phyloP scores from a whole-genome alignment of 2,888 invertebrate species.

The Acholoe squamosa region DNA sequence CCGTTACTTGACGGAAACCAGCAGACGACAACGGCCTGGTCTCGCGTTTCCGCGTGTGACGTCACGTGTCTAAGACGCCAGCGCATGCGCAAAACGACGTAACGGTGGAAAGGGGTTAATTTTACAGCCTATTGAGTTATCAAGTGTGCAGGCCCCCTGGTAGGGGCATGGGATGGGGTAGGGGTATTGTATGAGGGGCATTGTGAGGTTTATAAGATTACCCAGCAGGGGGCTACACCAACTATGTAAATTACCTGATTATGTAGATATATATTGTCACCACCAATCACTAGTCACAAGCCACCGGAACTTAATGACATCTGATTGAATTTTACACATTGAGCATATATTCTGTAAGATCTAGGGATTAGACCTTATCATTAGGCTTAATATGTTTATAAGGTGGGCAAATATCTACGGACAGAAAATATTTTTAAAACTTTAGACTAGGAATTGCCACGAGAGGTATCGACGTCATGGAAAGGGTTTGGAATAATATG shows the following conservation, averaged over 20 bases:
- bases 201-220: neutral
- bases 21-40: neutral
- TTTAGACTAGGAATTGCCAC: too few species aligned
- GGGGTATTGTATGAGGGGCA: neutral
- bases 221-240: neutral
- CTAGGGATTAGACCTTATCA: too few species aligned
- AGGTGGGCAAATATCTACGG: too few species aligned
- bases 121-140: conserved; percentile 37
- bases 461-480: too few species aligned
- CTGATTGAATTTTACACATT: too few species aligned
- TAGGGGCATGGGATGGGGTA: neutral
- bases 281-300: neutral
- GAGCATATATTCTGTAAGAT: too few species aligned
- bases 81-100: neutral
- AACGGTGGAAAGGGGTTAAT: neutral
- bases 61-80: conserved; percentile 24
- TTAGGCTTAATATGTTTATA: too few species aligned
- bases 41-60: conserved; percentile 15
- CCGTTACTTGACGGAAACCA: conserved; percentile 26
- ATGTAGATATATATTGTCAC: neutral
- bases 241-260: conserved; percentile 25
- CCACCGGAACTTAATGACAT: neutral
- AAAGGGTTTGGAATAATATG: too few species aligned
- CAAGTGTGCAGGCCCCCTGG: conserved; percentile 18
- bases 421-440: too few species aligned